Evolutionary conservation across 1,140 invertebrate species (phyloP).

Genomic region (Microplitis demolitor): DNA sequence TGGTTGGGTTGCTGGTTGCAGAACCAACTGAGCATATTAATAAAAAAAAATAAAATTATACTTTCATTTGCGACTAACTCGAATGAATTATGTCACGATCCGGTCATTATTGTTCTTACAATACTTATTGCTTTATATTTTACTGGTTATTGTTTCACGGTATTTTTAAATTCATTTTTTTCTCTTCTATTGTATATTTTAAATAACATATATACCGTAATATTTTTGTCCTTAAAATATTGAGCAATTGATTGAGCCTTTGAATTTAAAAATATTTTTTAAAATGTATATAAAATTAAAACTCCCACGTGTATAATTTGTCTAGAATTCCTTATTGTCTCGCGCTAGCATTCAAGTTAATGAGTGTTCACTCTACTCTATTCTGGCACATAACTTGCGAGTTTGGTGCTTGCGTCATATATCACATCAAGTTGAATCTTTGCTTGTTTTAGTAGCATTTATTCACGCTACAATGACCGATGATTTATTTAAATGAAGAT

Average conservation of each 20-base stretch:
- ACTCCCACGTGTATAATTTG: constrained; percentile 25
- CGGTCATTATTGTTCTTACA: constrained; percentile 5
- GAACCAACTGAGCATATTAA: constrained; percentile 22
- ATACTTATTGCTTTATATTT: neutral
- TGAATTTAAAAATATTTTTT: neutral
- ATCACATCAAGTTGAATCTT: neutral
- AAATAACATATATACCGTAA: too few species aligned
- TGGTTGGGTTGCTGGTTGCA: neutral
- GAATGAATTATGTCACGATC: constrained; percentile 32
- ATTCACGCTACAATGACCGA: neutral
- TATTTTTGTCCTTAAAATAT: neutral
- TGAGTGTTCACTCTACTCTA: neutral
- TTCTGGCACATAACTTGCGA: constrained; percentile 5
- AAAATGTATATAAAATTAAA: neutral
- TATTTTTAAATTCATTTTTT: neutral
- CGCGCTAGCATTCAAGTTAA: neutral
- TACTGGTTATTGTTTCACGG: neutral
- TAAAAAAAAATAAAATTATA: constrained; percentile 31
- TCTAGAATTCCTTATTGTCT: constrained; percentile 18
- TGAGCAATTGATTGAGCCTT: neutral
- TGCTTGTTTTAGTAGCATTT: neutral
- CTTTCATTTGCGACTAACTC: constrained; percentile 38
- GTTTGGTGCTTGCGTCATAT: constrained; percentile 8
- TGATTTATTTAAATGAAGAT: neutral
- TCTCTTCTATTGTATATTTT: too few species aligned